Evolutionary conservation across 1,140 invertebrate species (phyloP), one percentile per base, ranked within the genome.

Genomic region (Panagrolaimus sp.): DNA sequence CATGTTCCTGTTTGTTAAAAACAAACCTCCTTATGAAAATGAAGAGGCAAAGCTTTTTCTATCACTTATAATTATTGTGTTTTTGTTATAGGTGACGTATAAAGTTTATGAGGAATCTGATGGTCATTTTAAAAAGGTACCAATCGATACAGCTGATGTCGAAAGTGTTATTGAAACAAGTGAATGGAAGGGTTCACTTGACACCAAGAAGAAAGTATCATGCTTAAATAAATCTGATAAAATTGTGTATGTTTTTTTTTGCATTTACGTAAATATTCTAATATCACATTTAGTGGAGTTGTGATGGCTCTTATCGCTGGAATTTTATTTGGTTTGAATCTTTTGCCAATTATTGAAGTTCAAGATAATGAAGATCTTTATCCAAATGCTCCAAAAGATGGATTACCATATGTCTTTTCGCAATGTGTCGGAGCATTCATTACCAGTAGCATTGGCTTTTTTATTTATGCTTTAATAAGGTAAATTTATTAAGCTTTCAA

Each of bases 1-100:
- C 28, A n/a, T 64, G 17, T 64, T 64, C 43, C 10, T 28, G 17
- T 28, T 24, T 24, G 38, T 64, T 14, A 64, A 64, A 64, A 64
- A 43, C 43, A 43, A 64, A 14, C 52, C 52, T 28, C 8, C 52
- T 12, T 21, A 64, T 17, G 38, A 64, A 15, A 52, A 52, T 52
- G 48, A 52, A 15, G 48, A 5, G 15, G 46, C 46, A 47, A 4
- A n/a, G n/a, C n/a, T n/a, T n/a, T n/a, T n/a, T n/a, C n/a, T n/a
- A n/a, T n/a, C n/a, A n/a, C n/a, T n/a, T n/a, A n/a, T n/a, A n/a
- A n/a, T n/a, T n/a, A n/a, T n/a, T n/a, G n/a, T n/a, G n/a, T n/a
- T n/a, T n/a, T n/a, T n/a, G n/a, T n/a, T n/a, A n/a, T n/a, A n/a
- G n/a, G 32, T 38, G 2, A 38, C 7, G 7, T 38, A 38, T 38